Evolutionary conservation across 1,140 invertebrate genomes (phyloP).

Genomic region (Cyclina sinensis): DNA sequence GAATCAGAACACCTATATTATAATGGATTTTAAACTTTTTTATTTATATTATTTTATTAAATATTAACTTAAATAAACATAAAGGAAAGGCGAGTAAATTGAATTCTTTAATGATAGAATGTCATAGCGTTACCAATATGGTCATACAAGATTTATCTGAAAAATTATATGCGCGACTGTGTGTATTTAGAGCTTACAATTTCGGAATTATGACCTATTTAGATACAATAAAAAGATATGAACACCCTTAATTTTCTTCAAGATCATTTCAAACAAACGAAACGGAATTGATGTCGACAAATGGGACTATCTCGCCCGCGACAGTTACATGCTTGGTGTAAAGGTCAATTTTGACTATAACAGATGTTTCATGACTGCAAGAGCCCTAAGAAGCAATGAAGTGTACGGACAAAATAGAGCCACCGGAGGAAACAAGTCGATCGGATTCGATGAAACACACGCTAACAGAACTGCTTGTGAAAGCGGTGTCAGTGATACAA

Average conservation of each 20-base stretch:
- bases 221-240: too few relatives aligned
- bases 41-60: too few relatives aligned
- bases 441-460: background rate
- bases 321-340: conserved; percentile 87
- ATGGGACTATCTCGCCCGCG: conserved; percentile 90
- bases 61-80: too few relatives aligned
- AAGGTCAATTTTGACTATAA: conserved; percentile 86
- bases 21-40: too few relatives aligned
- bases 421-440: background rate
- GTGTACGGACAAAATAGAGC: background rate
- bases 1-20: too few relatives aligned
- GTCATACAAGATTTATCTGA: too few relatives aligned
- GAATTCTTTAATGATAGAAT: too few relatives aligned
- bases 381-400: conserved; percentile 72
- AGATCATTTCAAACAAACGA: conserved; percentile 90
- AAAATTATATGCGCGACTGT: too few relatives aligned
- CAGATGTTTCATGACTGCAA: conserved; percentile 83
- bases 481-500: background rate
- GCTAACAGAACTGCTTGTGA: background rate
- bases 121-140: too few relatives aligned
- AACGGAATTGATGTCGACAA: conserved; percentile 91
- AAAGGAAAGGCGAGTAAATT: too few relatives aligned
- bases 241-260: background rate
- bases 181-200: too few relatives aligned
- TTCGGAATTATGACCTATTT: too few relatives aligned